These are phyloP conservation scores for Amphiprion clarkii DNA, from an alignment of 2,797 vertebrate species.

Conservation along the genomic window DNA sequence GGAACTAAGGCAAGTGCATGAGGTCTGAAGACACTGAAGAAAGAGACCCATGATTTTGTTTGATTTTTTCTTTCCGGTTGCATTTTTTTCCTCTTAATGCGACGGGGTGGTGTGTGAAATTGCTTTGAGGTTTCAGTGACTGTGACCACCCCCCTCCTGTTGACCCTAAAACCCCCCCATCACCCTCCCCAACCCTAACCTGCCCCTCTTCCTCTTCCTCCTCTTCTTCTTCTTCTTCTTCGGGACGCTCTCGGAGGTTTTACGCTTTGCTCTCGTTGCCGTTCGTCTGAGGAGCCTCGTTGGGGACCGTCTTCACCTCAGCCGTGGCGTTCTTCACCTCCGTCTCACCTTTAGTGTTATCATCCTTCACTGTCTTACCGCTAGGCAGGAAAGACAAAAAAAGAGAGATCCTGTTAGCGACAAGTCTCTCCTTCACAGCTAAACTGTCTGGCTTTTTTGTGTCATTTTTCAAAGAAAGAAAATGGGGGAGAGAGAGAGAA, in stretches of 20 bases:
- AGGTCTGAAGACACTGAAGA: constrained; percentile 91
- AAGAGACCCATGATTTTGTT: constrained; percentile 74
- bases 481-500: neutral
- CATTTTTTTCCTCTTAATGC: constrained; percentile 42
- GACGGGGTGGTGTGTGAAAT: constrained; percentile 66
- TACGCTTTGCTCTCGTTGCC: constrained; percentile 98
- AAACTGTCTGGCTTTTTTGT: constrained; percentile 69
- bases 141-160: constrained; percentile 68
- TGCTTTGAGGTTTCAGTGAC: constrained; percentile 84
- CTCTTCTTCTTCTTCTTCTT: constrained; percentile 22
- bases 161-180: constrained; percentile 43
- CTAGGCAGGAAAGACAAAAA: constrained; percentile 40
- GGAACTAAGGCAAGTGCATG: constrained; percentile 86
- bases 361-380: constrained; percentile 91
- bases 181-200: constrained; percentile 32
- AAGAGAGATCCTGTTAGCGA: constrained; percentile 59
- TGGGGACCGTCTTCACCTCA: constrained; percentile 96
- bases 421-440: constrained; percentile 44
- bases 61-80: constrained; percentile 58
- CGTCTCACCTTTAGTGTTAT: constrained; percentile 85
- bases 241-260: constrained; percentile 68
- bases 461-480: constrained; percentile 64
- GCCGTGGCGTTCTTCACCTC: constrained; percentile 89
- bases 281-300: constrained; percentile 94
- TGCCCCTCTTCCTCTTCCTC: neutral